These are phyloP conservation scores for Papilio protenor DNA, from an alignment of 2,888 invertebrate species.

Conservation along the genomic window DNA sequence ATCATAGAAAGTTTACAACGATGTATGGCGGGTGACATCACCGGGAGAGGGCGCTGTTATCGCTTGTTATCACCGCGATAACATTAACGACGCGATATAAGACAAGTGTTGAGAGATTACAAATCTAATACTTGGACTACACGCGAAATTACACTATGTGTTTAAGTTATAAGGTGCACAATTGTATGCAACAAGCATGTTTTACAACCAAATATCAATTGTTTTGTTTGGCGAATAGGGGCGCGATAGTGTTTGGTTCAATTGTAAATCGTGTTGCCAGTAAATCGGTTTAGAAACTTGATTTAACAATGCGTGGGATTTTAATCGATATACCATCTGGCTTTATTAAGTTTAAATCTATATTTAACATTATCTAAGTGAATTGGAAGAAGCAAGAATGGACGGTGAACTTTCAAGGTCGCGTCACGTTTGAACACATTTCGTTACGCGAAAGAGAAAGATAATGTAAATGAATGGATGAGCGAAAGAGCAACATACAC, in stretches of 20 bases:
- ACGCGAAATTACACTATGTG: background rate
- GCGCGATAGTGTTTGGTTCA: slow-evolving; percentile 13
- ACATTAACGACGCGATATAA: slow-evolving; percentile 42
- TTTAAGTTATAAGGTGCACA: background rate
- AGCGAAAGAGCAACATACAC: background rate
- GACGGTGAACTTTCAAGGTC: background rate
- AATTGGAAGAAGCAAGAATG: background rate
- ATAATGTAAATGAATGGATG: background rate
- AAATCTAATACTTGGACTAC: background rate
- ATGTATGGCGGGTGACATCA: slow-evolving; percentile 49
- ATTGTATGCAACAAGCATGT: background rate
- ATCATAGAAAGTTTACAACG: slow-evolving; percentile 34
- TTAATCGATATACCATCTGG: slow-evolving; percentile 1
- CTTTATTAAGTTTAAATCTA: background rate
- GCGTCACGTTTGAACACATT: background rate
- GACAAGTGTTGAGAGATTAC: slow-evolving; percentile 41
- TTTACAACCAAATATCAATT: slow-evolving; percentile 37
- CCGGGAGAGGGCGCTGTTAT: slow-evolving; percentile 47
- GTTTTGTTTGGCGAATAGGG: slow-evolving; percentile 37
- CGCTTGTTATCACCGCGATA: slow-evolving; percentile 47
- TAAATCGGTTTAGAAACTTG: slow-evolving; percentile 3
- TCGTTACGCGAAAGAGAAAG: background rate
- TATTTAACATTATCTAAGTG: background rate
- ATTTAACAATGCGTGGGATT: background rate
- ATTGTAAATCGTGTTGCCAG: slow-evolving; percentile 24